Evolutionary conservation across 2,797 vertebrate species (phyloP), one percentile per base, ranked within the genome.

Genomic region (Parotocinclus haroldoi): DNA sequence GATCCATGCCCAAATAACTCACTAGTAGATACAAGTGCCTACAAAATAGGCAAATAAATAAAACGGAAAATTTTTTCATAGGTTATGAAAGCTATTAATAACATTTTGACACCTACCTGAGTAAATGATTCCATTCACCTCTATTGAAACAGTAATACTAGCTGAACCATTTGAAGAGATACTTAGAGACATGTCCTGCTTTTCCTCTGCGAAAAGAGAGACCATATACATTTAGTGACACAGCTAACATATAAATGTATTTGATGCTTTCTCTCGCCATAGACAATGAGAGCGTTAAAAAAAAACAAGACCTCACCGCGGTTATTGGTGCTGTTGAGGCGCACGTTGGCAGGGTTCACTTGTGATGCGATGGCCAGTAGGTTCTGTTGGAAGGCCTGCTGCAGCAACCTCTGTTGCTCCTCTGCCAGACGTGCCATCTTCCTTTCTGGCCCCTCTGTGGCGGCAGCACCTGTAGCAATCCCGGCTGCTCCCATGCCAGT

Each of bases 111-210:
- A 49, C 89, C 88, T 82, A 99, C 97, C 97, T 78, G 96, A 88
- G 2, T 99, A 99, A 76, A 94, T 83, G 9, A 92, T 95, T 70
- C 97, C 97, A 0, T 99, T 96, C 68, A 98, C 93, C 85, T 98
- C 95, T 87, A 99, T 91, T 1, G 97, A 98, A 78, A 98, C 94
- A 66, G 92, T 95, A 76, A 99, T 99, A 77, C 96, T 96, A 72
- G 95, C 91, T 0, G 95, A 88, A 76, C 93, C 89, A 19, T 90
- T 91, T 0, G 93, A 90, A 10, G 93, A 91, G 83, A 97, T 86
- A 67, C 86, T 95, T 83, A 96, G 86, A 0, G 94, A 91, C 81
- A 96, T 78, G 7, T 97, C 94, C 3, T 92, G 86, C 84, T 96
- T 95, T 75, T 89, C 93, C 82, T 95, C 93, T 95, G 86, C 10